phyloP scores from a whole-genome alignment of 1,140 invertebrate species.

The Psilanteris sp. region DNA sequence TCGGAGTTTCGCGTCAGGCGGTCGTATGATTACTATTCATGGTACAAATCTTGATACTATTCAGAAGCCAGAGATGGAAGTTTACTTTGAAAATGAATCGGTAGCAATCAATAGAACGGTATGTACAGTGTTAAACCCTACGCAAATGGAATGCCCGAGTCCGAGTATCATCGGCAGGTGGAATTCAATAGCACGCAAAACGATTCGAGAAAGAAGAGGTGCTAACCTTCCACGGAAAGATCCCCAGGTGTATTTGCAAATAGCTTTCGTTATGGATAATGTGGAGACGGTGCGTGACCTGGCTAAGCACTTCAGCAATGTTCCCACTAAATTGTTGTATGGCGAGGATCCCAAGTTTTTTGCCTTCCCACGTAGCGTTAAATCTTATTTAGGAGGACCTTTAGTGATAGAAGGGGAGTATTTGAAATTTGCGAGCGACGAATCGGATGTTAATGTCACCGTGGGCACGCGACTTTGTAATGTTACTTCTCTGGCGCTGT shows the following conservation, averaged over 20 bases:
- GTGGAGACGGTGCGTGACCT: conserved; percentile 93
- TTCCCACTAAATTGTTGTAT: conserved; percentile 90
- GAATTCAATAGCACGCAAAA: conserved; percentile 28
- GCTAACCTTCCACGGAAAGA: conserved; percentile 69
- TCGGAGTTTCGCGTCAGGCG: conserved; percentile 93
- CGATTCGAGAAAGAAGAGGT: conserved; percentile 51
- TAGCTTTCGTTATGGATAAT: conserved; percentile 98
- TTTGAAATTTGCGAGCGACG: conserved; percentile 93
- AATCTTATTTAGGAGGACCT: conserved; percentile 96
- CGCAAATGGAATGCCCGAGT: conserved; percentile 96
- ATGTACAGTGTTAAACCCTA: conserved; percentile 92
- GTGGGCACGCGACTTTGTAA: conserved; percentile 94
- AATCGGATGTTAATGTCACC: conserved; percentile 95
- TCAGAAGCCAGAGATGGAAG: conserved; percentile 93
- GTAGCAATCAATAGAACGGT: conserved; percentile 88
- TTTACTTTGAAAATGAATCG: conserved; percentile 86
- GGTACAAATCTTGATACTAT: conserved; percentile 95
- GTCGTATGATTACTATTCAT: conserved; percentile 94
- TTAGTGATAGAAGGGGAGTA: conserved; percentile 97
- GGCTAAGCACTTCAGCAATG: conserved; percentile 90
- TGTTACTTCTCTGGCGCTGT: conserved; percentile 93
- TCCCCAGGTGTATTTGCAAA: conserved; percentile 84
- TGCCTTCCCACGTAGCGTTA: conserved; percentile 90
- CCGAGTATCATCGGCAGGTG: conserved; percentile 83
- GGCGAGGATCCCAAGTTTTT: conserved; percentile 95